Evolutionary conservation across 2,113 vertebrate species (phyloP), one percentile per base, ranked within the genome.

Genomic region (Pimephales promelas): DNA sequence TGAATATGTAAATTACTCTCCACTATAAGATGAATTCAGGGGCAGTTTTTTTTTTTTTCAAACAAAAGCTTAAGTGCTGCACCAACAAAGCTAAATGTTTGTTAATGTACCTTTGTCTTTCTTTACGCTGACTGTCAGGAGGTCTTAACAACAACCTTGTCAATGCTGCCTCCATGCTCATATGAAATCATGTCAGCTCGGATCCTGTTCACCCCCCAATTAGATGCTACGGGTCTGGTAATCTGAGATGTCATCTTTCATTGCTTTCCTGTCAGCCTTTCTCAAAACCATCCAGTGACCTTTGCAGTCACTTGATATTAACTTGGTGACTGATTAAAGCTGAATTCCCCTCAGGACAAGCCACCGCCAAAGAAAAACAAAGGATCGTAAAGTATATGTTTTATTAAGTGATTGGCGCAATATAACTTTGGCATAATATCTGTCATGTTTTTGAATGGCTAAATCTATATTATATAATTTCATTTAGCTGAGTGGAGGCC

Each of bases 221-320:
- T 76, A 76, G 47, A 76, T 56, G 66, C 74, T 52, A 74, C 11
- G 20, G 52, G 18, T 20, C 36, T 47, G 26, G 79, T 84, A 61
- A 84, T 77, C 36, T 20, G 45, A 79, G 57, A 76, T 81, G 40
- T 72, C 62, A 61, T 43, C 79, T 81, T 83, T 83, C 82, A 83
- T 83, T 79, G 72, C 71, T 57, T 64, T 79, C 22, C 68, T 86
- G 47, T 70, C 52, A 81, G 54, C 81, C 64, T 68, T 80, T 8
- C 22, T 75, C 64, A 81, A 70, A 74, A 57, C 49, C 82, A 70
- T 72, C 47, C 68, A n/a, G 43, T 71, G 82, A 84, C 77, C 82
- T 81, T 64, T 84, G 66, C 36, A 81, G 31, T 59, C 43, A 82
- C 77, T 84, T 79, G 14, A 52, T 49, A 87, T 82, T 84, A 18